These are phyloP conservation scores for Xylota sylvarum DNA, from an alignment of 2,888 invertebrate species.

Conservation along the genomic window DNA sequence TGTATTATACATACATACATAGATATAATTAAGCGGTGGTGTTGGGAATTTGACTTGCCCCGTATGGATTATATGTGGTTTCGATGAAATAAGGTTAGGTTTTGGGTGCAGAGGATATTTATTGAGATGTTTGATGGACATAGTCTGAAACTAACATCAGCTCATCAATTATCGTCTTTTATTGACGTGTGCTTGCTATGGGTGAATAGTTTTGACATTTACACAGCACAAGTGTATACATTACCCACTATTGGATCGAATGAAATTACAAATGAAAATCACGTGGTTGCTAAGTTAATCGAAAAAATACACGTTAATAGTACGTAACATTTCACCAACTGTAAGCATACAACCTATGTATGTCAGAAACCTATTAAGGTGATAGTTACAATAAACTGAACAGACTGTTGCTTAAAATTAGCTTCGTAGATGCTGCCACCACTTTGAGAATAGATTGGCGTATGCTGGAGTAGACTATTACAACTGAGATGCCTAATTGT, in stretches of 20 bases:
- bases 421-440: too few relatives aligned
- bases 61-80: constrained; percentile 10
- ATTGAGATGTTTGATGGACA: constrained; percentile 44
- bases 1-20: neutral
- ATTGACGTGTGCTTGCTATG: constrained; percentile 12
- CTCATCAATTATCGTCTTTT: constrained; percentile 52
- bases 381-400: too few relatives aligned
- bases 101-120: constrained; percentile 29
- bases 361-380: too few relatives aligned
- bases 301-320: neutral
- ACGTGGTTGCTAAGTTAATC: neutral
- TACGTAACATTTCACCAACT: too few relatives aligned
- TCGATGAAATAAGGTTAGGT: constrained; percentile 21
- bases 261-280: neutral
- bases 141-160: constrained; percentile 25
- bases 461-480: too few relatives aligned
- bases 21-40: neutral
- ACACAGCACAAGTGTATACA: constrained; percentile 7
- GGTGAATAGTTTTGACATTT: constrained; percentile 50
- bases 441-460: too few relatives aligned
- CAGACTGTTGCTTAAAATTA: too few relatives aligned
- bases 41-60: neutral
- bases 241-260: neutral
- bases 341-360: too few relatives aligned
- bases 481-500: too few relatives aligned